Evolutionary conservation across 2,888 invertebrate species (phyloP), one percentile per base, ranked within the genome.

Genomic region (Notocelia uddmanniana): DNA sequence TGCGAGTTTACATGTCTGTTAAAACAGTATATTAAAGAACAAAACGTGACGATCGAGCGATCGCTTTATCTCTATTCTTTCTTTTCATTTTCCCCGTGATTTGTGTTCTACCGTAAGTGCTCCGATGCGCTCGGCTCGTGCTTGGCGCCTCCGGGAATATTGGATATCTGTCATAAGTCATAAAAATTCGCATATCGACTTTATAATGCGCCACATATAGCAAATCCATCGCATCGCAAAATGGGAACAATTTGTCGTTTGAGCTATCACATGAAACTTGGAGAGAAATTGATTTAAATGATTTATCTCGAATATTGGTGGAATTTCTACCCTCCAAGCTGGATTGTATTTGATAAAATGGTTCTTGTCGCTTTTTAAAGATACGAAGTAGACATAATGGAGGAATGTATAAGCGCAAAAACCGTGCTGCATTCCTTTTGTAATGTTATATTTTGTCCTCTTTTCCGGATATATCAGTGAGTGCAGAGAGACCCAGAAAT

Each of bases 101-200:
- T 90, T 90, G 90, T 90, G 88, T 89, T 83, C 86, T 85, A 87
- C 45, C 2, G n/a, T 85, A 84, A 88, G 87, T 86, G 85, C 88
- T 87, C 85, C 81, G 79, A 78, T 87, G 88, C 89, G 87, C 85
- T 83, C 82, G 82, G 82, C 80, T 76, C 80, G 78, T 78, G 75
- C 73, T 48, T 62, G 41, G 73, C 80, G 86, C 86, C 83, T 80
- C 79, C 76, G 81, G 84, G 83, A 86, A 87, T 89, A 91, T 91
- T 90, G 90, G 88, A 89, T 90, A 89, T 89, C 86, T 88, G 89
- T 89, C 89, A 87, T 85, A 85, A 89, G 85, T 89, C 86, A 85
- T 85, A 85, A 88, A 88, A 88, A 87, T 88, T 85, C 80, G 85
- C 84, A 87, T 85, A 79, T 84, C 79, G 81, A 85, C 83, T 86